Percentiles rank a stretch among this genome's conserved stretches.
phyloP scores from a whole-genome alignment of 2,113 vertebrate genomes.

The Nerophis lumbriciformis region DNA sequence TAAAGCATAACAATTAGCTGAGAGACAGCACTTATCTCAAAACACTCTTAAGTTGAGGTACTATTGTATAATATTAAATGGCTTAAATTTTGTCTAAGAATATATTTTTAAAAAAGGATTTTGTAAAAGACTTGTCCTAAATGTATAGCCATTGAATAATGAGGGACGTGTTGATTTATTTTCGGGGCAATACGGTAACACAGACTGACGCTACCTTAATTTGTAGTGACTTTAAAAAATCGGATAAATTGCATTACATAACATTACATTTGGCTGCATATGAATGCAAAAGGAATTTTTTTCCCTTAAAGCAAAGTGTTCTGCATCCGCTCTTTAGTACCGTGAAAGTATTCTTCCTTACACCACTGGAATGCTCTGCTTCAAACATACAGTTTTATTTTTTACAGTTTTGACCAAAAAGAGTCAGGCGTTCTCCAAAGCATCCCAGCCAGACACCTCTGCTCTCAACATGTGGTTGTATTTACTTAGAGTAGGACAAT shows the following conservation, averaged over 20 bases:
- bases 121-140: too few relatives aligned
- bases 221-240: background rate
- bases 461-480: slow-evolving; percentile 44
- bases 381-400: background rate
- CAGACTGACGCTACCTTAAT: too few relatives aligned
- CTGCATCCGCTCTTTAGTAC: background rate
- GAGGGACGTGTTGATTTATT: too few relatives aligned
- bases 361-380: background rate
- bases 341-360: background rate
- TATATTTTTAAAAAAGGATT: too few relatives aligned
- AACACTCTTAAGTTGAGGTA: too few relatives aligned
- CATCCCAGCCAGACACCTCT: slow-evolving; percentile 13
- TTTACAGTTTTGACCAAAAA: background rate
- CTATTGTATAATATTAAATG: too few relatives aligned
- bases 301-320: background rate
- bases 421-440: background rate
- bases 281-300: background rate
- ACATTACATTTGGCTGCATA: background rate
- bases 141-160: too few relatives aligned
- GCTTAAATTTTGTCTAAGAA: too few relatives aligned
- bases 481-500: slow-evolving; percentile 16
- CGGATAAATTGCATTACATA: background rate
- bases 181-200: too few relatives aligned
- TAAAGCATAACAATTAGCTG: too few relatives aligned
- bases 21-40: too few relatives aligned